These are phyloP conservation scores for Phrynosoma platyrhinos DNA, from an alignment of 2,113 vertebrate species.

Conservation along the genomic window DNA sequence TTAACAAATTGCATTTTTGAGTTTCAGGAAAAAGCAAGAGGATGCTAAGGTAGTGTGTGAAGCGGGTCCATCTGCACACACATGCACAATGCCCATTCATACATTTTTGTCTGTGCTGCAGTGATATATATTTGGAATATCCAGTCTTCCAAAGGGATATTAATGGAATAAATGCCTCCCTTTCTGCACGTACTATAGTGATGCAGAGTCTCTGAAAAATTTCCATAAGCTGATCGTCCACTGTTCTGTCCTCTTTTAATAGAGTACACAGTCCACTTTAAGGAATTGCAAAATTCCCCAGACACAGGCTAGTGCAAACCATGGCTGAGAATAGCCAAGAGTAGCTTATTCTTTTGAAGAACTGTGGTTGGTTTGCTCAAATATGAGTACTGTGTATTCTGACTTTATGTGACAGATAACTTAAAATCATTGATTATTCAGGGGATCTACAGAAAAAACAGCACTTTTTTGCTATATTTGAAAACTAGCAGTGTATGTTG, in stretches of 20 bases:
- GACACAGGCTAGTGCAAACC: not conserved
- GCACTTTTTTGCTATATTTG: conserved; percentile 1
- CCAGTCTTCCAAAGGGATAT: not conserved
- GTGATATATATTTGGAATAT: not conserved
- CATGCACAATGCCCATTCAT: no score
- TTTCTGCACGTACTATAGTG: not conserved
- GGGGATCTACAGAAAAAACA: not conserved
- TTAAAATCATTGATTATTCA: not conserved
- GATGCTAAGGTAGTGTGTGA: not conserved
- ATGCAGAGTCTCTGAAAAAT: not conserved
- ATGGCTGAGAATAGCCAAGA: not conserved
- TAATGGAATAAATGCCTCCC: not conserved
- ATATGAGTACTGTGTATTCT: not conserved
- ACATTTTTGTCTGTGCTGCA: not conserved
- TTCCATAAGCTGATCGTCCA: not conserved
- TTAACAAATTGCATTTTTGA: not conserved
- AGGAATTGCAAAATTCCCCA: not conserved
- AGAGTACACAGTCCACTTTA: not conserved
- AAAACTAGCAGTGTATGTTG: not conserved
- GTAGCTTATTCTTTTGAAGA: not conserved
- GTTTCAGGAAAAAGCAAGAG: not conserved
- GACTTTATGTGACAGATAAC: no score
- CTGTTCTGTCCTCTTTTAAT: not conserved
- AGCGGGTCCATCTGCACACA: not conserved
- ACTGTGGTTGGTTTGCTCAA: not conserved